phyloP scores from a whole-genome alignment of 2,888 invertebrate genomes.

The Agrotis exclamationis region DNA sequence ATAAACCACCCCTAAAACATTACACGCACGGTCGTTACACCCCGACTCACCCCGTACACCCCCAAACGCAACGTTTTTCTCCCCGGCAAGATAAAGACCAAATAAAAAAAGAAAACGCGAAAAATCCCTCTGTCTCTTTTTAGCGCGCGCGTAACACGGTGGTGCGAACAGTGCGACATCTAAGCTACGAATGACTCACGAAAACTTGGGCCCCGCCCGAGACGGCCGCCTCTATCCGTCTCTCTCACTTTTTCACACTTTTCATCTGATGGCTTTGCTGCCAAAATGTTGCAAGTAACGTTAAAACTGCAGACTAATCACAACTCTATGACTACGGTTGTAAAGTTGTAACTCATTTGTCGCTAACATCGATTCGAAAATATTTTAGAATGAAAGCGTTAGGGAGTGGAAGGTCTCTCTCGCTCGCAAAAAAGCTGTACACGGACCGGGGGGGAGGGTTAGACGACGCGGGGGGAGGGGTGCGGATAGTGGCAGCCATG shows the following conservation, averaged over 20 bases:
- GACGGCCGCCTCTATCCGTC: constrained; percentile 90
- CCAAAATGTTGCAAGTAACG: constrained; percentile 64
- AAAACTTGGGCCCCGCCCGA: constrained; percentile 91
- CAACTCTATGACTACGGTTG: rapidly evolving
- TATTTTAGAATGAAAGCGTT: constrained; percentile 90
- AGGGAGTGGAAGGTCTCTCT: constrained; percentile 88
- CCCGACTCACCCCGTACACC: constrained; percentile 71
- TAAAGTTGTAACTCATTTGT: constrained; percentile 64
- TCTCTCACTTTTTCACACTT: constrained; percentile 91
- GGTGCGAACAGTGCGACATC: constrained; percentile 85
- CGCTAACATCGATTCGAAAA: constrained; percentile 78
- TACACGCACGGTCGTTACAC: constrained; percentile 86
- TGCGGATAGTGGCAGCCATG: constrained; percentile 85
- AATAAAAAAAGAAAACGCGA: constrained; percentile 91
- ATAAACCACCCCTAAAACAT: constrained; percentile 85
- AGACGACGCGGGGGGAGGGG: constrained; percentile 74
- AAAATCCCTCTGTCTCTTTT: constrained; percentile 87
- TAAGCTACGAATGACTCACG: constrained; percentile 91
- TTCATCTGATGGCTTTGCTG: constrained; percentile 77
- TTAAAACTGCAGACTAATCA: constrained; percentile 46
- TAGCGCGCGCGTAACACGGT: constrained; percentile 63
- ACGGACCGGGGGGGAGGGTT: constrained; percentile 76
- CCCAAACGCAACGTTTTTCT: constrained; percentile 88
- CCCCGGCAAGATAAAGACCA: constrained; percentile 90
- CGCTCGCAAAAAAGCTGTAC: constrained; percentile 90